phyloP scores from a whole-genome alignment of 2,888 invertebrate genomes.

The Agonopterix subpropinquella region DNA sequence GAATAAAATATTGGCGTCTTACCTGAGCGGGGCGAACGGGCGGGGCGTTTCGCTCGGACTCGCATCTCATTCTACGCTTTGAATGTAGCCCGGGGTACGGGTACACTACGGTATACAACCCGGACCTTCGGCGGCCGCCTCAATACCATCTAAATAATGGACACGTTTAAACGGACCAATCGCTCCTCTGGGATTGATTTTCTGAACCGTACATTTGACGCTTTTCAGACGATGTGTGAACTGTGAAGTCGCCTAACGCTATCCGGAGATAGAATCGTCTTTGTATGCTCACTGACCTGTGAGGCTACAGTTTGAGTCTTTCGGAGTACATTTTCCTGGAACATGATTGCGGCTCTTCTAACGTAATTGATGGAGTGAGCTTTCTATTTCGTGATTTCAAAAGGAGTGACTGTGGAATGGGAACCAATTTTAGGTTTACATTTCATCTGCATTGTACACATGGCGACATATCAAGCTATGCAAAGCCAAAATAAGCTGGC shows the following conservation, averaged over 20 bases:
- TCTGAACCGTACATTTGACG: constrained; percentile 45
- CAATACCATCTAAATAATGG: constrained; percentile 56
- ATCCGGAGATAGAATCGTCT: constrained; percentile 21
- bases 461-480: too few relatives aligned
- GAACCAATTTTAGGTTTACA: background rate
- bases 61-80: constrained; percentile 49
- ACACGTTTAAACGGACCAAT: constrained; percentile 56
- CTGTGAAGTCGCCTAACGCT: constrained; percentile 22
- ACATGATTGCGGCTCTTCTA: too few relatives aligned
- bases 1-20: constrained; percentile 53
- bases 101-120: constrained; percentile 6
- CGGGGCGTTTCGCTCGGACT: constrained; percentile 26
- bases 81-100: constrained; percentile 33
- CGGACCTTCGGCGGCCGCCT: constrained; percentile 28
- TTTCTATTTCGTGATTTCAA: background rate
- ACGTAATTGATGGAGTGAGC: background rate
- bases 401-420: too few relatives aligned
- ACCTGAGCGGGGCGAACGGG: constrained; percentile 24
- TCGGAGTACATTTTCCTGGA: constrained; percentile 2
- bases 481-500: too few relatives aligned
- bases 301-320: constrained; percentile 17
- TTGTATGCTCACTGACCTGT: constrained; percentile 27
- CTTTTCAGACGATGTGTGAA: constrained; percentile 48
- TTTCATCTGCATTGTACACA: too few relatives aligned
- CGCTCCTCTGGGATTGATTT: constrained; percentile 57